phyloP scores from a whole-genome alignment of 2,888 invertebrate species.

The Apamea epomidion region DNA sequence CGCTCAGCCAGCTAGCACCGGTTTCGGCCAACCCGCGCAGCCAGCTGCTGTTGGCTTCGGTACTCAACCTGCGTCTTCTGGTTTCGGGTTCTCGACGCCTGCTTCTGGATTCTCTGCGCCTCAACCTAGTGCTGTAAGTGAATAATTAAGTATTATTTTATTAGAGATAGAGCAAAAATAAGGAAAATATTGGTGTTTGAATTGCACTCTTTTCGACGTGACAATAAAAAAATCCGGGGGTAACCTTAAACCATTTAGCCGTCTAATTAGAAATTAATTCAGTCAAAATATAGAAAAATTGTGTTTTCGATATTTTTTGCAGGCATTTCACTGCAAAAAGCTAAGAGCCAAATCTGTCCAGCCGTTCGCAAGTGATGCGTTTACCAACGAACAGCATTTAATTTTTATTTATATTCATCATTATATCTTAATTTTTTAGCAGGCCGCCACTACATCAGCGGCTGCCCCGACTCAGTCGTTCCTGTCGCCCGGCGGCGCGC shows the following conservation, averaged over 20 bases:
- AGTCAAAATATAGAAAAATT: neutral
- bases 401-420: too few relatives aligned
- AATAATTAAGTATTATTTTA: neutral
- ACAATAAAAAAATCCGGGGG: neutral
- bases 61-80: constrained; percentile 52
- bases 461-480: constrained; percentile 41
- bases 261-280: neutral
- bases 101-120: constrained; percentile 81
- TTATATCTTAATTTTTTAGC: neutral
- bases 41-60: constrained; percentile 66
- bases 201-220: neutral
- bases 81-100: constrained; percentile 79
- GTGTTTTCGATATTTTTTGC: neutral
- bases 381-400: neutral
- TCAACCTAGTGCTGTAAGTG: constrained; percentile 72
- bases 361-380: neutral
- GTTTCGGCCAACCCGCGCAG: constrained; percentile 75
- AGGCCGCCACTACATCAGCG: constrained; percentile 21
- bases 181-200: neutral
- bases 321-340: neutral
- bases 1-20: constrained; percentile 46
- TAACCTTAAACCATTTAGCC: neutral
- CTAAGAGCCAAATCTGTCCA: neutral
- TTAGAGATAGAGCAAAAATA: neutral
- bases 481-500: constrained; percentile 49